phyloP scores from a whole-genome alignment of 1,140 invertebrate species.

The Drosophila biarmipes region DNA sequence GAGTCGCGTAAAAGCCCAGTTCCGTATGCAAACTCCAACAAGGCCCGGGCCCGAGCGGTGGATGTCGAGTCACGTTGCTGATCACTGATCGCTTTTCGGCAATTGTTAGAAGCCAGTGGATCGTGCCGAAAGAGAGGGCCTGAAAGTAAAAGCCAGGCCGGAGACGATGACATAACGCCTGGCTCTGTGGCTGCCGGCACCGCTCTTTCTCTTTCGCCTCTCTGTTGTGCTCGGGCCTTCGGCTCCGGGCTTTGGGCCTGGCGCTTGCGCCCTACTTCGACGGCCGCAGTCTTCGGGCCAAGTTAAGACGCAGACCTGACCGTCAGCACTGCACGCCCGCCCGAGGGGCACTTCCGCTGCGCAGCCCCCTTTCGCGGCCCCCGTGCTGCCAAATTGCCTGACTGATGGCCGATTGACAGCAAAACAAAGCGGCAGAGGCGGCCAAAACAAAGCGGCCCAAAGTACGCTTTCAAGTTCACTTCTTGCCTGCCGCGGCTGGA shows the following conservation, averaged over 20 bases:
- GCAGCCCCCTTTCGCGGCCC: slow-evolving; percentile 5
- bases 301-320: slow-evolving; percentile 16
- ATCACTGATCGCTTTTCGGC: slow-evolving; percentile 28
- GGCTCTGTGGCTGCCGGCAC: slow-evolving; percentile 29
- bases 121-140: slow-evolving; percentile 6
- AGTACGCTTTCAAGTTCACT: slow-evolving; percentile 41
- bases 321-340: slow-evolving; percentile 46
- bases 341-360: slow-evolving; percentile 4
- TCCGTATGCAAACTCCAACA: slow-evolving; percentile 41
- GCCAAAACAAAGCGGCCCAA: slow-evolving; percentile 38
- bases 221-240: slow-evolving; percentile 28
- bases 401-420: slow-evolving; percentile 31
- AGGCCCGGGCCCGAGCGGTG: not conserved
- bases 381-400: slow-evolving; percentile 43
- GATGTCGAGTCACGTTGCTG: slow-evolving; percentile 38
- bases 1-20: slow-evolving; percentile 10
- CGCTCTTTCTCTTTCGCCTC: slow-evolving; percentile 9
- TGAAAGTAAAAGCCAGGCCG: slow-evolving; percentile 42
- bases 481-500: slow-evolving; percentile 29
- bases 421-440: slow-evolving; percentile 7
- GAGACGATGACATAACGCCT: slow-evolving; percentile 40
- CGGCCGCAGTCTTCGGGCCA: slow-evolving; percentile 13
- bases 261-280: slow-evolving; percentile 62
- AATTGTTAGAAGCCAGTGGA: slow-evolving; percentile 51
- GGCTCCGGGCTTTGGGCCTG: slow-evolving; percentile 14